phyloP scores from a whole-genome alignment of 2,888 invertebrate species.

The Anticlea derivata region DNA sequence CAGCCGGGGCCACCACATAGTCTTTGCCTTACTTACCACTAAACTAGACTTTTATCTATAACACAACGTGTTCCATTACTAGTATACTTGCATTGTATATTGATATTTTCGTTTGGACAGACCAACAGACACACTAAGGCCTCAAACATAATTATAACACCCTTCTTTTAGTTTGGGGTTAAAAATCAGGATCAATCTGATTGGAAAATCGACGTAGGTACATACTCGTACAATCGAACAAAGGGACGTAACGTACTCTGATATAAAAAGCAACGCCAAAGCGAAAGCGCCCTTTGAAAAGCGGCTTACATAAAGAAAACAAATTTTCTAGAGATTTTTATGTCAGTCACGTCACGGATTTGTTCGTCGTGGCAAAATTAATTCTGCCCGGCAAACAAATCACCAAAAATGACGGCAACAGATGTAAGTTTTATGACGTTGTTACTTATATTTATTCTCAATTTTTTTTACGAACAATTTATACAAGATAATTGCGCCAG shows the following conservation, averaged over 20 bases:
- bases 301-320: conserved; percentile 61
- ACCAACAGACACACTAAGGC: too few species aligned
- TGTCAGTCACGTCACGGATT: conserved; percentile 69
- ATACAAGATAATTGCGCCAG: too few species aligned
- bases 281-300: conserved; percentile 49
- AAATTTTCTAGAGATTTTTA: conserved; percentile 64
- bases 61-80: too few species aligned
- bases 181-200: conserved; percentile 31
- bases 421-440: conserved; percentile 15
- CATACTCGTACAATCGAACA: conserved; percentile 48
- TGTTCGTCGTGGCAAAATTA: conserved; percentile 59
- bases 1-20: too few species aligned
- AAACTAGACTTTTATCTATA: too few species aligned
- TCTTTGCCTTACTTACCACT: too few species aligned
- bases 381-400: conserved; percentile 68
- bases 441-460: too few species aligned
- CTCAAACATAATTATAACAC: too few species aligned
- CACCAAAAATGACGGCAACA: conserved; percentile 46
- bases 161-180: too few species aligned
- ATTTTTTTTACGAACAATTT: too few species aligned
- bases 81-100: too few species aligned
- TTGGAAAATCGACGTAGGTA: conserved; percentile 44
- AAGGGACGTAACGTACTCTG: conserved; percentile 43
- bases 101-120: too few species aligned
- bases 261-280: conserved; percentile 53